Conservation (phyloP, 2,113 vertebrate genomes). For the Sylvilagus bachmani region DNA sequence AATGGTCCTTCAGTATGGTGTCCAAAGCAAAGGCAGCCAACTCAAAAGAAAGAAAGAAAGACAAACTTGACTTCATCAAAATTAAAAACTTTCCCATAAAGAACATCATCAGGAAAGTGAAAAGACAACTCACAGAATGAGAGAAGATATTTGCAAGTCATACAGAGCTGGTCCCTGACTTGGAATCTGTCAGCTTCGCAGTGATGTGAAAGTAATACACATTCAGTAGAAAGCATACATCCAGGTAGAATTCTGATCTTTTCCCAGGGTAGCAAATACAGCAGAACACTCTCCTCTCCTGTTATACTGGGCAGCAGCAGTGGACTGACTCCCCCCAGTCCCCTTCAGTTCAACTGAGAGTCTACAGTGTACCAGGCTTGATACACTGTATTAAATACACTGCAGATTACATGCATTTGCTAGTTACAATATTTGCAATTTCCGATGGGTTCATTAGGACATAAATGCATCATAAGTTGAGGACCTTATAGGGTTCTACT, state of each 20-base stretch:
- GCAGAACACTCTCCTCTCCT: background rate
- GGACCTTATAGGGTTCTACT: background rate
- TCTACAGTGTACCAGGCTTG: no score
- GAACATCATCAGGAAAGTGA: background rate
- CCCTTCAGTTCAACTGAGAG: no score
- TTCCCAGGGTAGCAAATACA: background rate
- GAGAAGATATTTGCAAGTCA: background rate
- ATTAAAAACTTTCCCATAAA: slow-evolving; percentile 37
- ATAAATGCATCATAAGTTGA: background rate
- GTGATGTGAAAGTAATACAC: background rate
- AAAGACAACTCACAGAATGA: background rate
- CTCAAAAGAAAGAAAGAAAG: background rate
- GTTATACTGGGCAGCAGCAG: background rate
- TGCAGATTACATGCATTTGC: background rate
- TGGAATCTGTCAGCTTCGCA: background rate
- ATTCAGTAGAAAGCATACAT: background rate
- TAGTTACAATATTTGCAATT: background rate
- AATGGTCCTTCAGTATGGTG: background rate
- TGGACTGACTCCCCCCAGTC: background rate
- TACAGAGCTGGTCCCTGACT: background rate
- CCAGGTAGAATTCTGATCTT: no score
- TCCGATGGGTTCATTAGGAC: background rate
- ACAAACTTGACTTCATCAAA: slow-evolving; percentile 24
- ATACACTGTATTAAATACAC: background rate
- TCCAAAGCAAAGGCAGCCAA: background rate